Conservation (phyloP, 1,140 invertebrate species). For the Aphis craccivora region DNA sequence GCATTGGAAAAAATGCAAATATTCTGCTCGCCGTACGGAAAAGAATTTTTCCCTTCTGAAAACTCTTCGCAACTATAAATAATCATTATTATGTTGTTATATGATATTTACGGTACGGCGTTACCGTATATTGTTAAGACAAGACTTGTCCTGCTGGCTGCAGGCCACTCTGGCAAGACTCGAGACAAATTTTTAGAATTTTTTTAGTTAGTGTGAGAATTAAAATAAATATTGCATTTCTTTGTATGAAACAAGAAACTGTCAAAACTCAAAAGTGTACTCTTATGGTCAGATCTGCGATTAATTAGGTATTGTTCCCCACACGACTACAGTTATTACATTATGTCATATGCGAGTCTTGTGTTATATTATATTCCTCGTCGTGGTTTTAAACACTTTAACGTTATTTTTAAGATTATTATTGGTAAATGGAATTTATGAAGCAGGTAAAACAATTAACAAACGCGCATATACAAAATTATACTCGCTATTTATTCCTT, state of each 20-base stretch:
- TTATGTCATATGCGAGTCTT: no score
- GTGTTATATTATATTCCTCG: no score
- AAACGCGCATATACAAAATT: not conserved
- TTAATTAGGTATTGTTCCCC: not conserved
- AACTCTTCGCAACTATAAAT: not conserved
- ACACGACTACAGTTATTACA: not conserved
- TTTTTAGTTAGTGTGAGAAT: not conserved
- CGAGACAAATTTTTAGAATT: not conserved
- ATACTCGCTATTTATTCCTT: not conserved
- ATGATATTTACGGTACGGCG: not conserved
- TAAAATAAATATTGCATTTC: not conserved
- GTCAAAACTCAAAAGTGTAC: not conserved
- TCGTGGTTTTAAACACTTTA: not conserved
- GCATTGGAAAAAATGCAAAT: not conserved
- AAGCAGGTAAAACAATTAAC: no score
- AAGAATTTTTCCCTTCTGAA: not conserved
- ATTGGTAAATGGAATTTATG: not conserved
- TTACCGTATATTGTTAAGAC: no score
- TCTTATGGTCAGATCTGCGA: not conserved
- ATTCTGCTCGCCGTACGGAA: not conserved
- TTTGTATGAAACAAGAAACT: no score
- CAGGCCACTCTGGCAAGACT: not conserved
- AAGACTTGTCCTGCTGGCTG: not conserved
- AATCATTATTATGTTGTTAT: not conserved
- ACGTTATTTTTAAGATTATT: not conserved